phyloP scores from a whole-genome alignment of 2,113 vertebrate genomes.

The Pandion haliaetus region DNA sequence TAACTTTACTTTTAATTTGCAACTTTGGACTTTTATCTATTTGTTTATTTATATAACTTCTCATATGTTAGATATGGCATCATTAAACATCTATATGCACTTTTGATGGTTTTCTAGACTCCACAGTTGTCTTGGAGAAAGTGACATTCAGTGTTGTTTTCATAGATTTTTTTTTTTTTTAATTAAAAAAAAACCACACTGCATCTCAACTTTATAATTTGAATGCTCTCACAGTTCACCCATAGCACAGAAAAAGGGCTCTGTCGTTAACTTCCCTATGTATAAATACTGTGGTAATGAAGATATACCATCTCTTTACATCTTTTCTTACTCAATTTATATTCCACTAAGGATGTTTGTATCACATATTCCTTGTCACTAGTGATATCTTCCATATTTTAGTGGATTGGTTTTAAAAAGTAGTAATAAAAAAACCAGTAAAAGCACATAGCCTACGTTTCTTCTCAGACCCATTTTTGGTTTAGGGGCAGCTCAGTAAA shows the following conservation, averaged over 20 bases:
- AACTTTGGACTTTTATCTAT: background rate
- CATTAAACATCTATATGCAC: background rate
- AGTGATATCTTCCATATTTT: background rate
- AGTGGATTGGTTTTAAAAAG: background rate
- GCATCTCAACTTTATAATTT: background rate
- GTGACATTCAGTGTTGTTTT: background rate
- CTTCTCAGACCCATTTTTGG: background rate
- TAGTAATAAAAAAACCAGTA: background rate
- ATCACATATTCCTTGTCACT: background rate
- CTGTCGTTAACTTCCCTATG: background rate
- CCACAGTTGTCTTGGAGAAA: background rate
- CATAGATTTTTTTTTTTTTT: background rate
- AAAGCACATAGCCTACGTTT: background rate
- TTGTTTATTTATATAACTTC: background rate
- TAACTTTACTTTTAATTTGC: conserved; percentile 34
- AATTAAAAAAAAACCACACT: background rate
- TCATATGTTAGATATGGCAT: background rate
- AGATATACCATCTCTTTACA: background rate
- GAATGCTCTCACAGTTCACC: background rate
- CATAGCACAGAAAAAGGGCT: background rate
- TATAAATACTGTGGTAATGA: background rate
- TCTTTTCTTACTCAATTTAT: background rate
- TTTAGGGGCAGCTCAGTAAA: background rate
- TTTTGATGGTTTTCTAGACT: background rate
- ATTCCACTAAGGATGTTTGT: background rate